phyloP scores from a whole-genome alignment of 2,797 vertebrate genomes.

The Phataginus tricuspis region DNA sequence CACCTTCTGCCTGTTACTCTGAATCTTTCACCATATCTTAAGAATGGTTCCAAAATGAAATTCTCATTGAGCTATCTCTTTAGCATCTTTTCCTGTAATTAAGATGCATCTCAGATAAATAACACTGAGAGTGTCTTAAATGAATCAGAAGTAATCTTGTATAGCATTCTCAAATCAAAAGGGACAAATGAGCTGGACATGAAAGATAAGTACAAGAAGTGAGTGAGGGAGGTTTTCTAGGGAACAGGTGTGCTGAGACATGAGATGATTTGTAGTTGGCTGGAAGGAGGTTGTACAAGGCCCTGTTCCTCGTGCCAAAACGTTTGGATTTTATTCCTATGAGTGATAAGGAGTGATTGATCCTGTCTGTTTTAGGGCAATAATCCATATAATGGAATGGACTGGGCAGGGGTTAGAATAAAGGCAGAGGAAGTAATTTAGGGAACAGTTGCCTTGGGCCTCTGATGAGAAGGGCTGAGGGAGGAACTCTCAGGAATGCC shows the following conservation, averaged over 20 bases:
- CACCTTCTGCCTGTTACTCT: background rate
- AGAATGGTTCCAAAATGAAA: background rate
- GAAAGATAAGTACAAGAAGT: background rate
- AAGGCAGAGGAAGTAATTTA: background rate
- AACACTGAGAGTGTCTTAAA: background rate
- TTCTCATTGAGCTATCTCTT: background rate
- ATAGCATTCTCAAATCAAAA: background rate
- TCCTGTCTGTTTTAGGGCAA: background rate
- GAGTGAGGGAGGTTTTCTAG: background rate
- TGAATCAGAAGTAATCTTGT: background rate
- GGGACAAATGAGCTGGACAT: background rate
- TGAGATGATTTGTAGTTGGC: background rate
- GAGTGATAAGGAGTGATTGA: background rate
- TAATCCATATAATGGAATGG: background rate
- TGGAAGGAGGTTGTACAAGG: background rate
- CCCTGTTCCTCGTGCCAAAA: background rate
- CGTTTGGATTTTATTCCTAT: background rate
- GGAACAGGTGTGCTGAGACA: background rate
- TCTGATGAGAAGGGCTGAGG: background rate
- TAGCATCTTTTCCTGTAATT: background rate
- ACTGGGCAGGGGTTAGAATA: background rate
- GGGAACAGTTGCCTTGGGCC: background rate
- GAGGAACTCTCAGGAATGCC: background rate
- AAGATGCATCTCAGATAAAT: background rate
- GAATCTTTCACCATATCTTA: background rate